Conservation (phyloP, 2,113 vertebrate genomes). For the Oryzias celebensis region DNA sequence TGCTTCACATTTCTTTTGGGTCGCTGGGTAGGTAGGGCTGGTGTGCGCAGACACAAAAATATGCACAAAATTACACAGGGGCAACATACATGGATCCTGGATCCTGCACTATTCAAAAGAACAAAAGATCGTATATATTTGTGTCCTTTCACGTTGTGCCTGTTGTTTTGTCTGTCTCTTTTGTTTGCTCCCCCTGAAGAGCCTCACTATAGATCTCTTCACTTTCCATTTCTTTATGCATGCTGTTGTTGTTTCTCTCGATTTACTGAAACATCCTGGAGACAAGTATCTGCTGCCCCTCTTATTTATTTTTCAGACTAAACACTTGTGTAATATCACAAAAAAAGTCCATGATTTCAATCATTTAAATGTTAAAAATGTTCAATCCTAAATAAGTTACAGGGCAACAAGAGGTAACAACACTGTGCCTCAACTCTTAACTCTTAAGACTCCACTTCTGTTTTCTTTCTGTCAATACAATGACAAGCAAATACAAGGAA, state of each 20-base stretch:
- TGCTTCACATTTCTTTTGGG: slow-evolving; percentile 40
- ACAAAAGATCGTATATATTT: slow-evolving; percentile 16
- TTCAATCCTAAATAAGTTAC: neutral
- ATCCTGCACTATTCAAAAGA: slow-evolving; percentile 25
- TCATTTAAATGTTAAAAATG: slow-evolving; percentile 1
- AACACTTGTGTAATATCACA: slow-evolving; percentile 22
- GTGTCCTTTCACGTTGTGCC: slow-evolving; percentile 4
- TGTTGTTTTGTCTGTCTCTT: neutral
- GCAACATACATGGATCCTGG: slow-evolving; percentile 16
- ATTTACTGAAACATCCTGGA: slow-evolving; percentile 12
- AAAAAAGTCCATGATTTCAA: neutral
- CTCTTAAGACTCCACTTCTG: neutral
- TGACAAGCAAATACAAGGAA: slow-evolving; percentile 46
- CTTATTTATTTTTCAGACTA: slow-evolving; percentile 2
- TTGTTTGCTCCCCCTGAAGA: slow-evolving; percentile 8
- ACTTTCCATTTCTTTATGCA: neutral
- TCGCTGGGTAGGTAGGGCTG: slow-evolving; percentile 26
- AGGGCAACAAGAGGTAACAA: slow-evolving; percentile 1
- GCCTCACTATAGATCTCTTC: neutral
- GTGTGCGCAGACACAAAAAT: slow-evolving; percentile 15
- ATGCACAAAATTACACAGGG: slow-evolving; percentile 14
- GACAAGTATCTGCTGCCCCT: slow-evolving; percentile 16
- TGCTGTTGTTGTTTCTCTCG: neutral
- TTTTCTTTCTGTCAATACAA: slow-evolving; percentile 41
- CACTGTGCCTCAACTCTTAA: neutral